Evolutionary conservation across 2,888 invertebrate species (phyloP).

Genomic region (Tolmerus cingulatus): DNA sequence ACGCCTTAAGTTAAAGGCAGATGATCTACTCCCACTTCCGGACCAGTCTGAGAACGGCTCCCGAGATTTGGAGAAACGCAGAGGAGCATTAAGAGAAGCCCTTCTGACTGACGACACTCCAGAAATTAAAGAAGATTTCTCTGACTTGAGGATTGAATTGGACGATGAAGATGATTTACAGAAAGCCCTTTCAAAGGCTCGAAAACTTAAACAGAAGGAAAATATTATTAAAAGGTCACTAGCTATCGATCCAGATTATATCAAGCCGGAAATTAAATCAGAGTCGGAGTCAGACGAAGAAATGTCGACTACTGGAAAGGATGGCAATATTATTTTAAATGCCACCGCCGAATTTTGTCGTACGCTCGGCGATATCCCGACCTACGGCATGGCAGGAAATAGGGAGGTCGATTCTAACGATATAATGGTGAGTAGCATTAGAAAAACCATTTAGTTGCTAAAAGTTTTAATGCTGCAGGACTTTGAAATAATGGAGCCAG

Average conservation of each 20-base stretch:
- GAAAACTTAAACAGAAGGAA: slow-evolving; percentile 70
- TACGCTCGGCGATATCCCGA: slow-evolving; percentile 93
- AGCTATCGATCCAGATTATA: slow-evolving; percentile 61
- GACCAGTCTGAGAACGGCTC: slow-evolving; percentile 56
- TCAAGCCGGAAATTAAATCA: slow-evolving; percentile 68
- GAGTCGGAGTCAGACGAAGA: slow-evolving; percentile 66
- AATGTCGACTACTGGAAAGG: slow-evolving; percentile 54
- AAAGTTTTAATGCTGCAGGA: slow-evolving; percentile 53
- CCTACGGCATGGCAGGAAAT: slow-evolving; percentile 91
- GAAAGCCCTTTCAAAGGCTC: slow-evolving; percentile 75
- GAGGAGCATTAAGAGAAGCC: slow-evolving; percentile 67
- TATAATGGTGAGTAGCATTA: slow-evolving; percentile 61
- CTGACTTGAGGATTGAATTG: slow-evolving; percentile 67
- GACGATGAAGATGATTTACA: slow-evolving; percentile 78
- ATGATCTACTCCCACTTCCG: slow-evolving; percentile 71
- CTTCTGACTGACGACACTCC: slow-evolving; percentile 72
- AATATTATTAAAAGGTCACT: slow-evolving; percentile 58
- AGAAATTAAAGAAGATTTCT: slow-evolving; percentile 59
- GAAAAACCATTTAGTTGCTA: slow-evolving; percentile 52
- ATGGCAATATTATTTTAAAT: slow-evolving; percentile 81
- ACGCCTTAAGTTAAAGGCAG: slow-evolving; percentile 74
- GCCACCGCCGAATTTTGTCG: slow-evolving; percentile 97
- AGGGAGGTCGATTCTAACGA: slow-evolving; percentile 80
- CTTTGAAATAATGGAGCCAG: slow-evolving; percentile 52
- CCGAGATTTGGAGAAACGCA: slow-evolving; percentile 55